Evolutionary conservation across 2,888 invertebrate species (phyloP).

Genomic region (Cephus nigrinus): DNA sequence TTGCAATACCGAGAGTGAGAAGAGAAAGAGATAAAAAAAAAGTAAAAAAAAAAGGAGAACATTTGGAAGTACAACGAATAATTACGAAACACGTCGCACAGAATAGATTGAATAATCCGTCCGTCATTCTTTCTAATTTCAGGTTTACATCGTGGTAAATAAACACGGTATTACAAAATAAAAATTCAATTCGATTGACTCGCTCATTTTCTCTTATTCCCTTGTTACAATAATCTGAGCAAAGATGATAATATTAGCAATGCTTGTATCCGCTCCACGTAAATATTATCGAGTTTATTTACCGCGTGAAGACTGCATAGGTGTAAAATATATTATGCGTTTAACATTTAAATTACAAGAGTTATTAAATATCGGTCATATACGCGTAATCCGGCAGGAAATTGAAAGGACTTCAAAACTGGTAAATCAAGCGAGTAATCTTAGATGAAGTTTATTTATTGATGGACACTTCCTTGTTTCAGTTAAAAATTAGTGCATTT

Average conservation of each 20-base stretch:
- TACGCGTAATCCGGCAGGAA: background rate
- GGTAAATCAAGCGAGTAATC: background rate
- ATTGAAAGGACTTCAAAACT: background rate
- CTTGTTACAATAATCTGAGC: background rate
- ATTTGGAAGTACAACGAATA: background rate
- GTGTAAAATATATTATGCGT: background rate
- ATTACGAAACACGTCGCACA: background rate
- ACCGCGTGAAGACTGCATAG: background rate
- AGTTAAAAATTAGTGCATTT: background rate
- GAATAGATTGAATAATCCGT: background rate
- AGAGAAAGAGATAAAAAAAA: conserved; percentile 16
- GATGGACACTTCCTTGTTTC: background rate
- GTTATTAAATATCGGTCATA: background rate
- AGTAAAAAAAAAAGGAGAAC: background rate
- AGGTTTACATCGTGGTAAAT: background rate
- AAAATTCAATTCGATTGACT: background rate
- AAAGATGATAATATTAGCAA: background rate
- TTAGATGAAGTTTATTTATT: background rate
- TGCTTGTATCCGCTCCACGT: background rate
- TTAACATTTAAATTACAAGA: background rate
- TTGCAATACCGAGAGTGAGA: conserved; percentile 13
- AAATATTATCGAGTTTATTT: background rate
- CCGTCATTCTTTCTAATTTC: background rate
- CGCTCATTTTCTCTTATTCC: background rate
- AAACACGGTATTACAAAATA: background rate